Conservation (phyloP, 2,888 invertebrate genomes). For the Dasypolia templi region DNA sequence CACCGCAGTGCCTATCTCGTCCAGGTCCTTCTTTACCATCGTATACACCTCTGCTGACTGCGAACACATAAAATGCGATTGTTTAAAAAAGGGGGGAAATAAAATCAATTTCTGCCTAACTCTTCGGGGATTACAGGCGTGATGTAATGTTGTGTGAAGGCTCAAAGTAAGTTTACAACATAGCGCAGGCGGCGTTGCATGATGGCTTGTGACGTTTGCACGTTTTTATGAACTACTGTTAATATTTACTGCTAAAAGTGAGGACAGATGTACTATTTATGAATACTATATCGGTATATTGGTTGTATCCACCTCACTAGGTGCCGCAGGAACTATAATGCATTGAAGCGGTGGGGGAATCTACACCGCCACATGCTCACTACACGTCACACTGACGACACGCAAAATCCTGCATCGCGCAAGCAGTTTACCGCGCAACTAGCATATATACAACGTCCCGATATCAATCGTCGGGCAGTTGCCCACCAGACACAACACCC, state of each 20-base stretch:
- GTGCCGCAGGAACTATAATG: not conserved
- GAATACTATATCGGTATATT: no score
- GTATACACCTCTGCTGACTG: slow-evolving; percentile 94
- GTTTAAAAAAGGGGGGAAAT: not conserved
- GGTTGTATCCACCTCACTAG: no score
- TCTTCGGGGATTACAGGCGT: not conserved
- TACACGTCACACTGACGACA: no score
- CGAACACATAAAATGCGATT: slow-evolving; percentile 55
- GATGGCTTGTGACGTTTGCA: not conserved
- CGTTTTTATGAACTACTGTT: not conserved
- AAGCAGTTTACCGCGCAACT: no score
- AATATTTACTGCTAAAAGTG: not conserved
- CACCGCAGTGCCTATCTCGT: slow-evolving; percentile 93
- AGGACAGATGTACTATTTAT: not conserved
- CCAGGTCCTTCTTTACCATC: slow-evolving; percentile 94
- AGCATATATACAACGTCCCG: no score
- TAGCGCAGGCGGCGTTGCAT: not conserved
- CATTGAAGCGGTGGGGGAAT: no score
- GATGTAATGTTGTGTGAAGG: not conserved
- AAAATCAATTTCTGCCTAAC: no score
- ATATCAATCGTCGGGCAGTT: no score
- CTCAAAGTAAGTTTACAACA: not conserved
- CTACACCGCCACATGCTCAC: no score
- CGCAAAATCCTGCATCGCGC: no score
- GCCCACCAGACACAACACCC: no score